Evolutionary conservation across 2,888 invertebrate species (phyloP).

Genomic region (Cheilosia vulpina): DNA sequence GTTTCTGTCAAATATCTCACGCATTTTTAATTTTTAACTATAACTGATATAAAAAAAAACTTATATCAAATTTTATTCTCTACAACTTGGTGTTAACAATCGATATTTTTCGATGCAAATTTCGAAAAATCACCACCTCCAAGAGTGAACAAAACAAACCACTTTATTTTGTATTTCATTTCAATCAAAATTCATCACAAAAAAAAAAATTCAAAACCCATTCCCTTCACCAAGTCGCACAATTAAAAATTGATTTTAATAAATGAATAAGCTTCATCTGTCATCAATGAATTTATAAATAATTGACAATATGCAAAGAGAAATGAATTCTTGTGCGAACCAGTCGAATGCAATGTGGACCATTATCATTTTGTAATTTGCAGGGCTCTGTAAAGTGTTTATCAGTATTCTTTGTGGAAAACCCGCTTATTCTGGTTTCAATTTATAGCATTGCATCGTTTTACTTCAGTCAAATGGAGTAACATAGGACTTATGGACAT

Average conservation of each 20-base stretch:
- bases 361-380: neutral
- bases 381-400: neutral
- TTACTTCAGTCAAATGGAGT: neutral
- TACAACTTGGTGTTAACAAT: no score
- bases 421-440: conserved; percentile 5
- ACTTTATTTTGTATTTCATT: neutral
- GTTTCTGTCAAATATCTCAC: no score
- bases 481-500: neutral
- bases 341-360: neutral
- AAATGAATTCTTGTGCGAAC: conserved; percentile 3
- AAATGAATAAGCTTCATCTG: neutral
- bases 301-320: neutral
- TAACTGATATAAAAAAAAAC: no score
- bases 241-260: neutral
- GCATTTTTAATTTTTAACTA: no score
- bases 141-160: neutral
- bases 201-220: no score
- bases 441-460: neutral
- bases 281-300: neutral
- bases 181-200: neutral
- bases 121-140: no score
- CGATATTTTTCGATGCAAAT: no score
- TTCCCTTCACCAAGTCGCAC: neutral
- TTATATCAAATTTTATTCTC: no score
- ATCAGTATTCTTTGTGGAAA: neutral